These are phyloP conservation scores for Butorides virescens DNA, from an alignment of 2,113 vertebrate species.

Conservation along the genomic window DNA sequence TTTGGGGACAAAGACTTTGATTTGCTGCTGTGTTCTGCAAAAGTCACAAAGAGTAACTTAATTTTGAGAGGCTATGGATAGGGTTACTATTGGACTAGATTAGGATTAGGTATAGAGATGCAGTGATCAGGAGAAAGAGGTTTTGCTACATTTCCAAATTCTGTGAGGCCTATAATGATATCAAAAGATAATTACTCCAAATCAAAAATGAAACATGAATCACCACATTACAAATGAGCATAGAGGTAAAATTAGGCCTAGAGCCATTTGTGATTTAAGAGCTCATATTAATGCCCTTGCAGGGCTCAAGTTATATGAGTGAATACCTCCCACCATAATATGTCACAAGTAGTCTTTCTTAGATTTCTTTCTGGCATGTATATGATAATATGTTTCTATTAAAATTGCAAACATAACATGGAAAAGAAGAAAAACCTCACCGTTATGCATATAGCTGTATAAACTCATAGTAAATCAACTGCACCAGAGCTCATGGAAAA, in stretches of 20 bases:
- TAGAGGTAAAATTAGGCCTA: background rate
- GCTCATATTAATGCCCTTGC: background rate
- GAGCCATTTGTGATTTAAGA: background rate
- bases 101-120: background rate
- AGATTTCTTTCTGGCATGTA: background rate
- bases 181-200: background rate
- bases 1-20: background rate
- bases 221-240: background rate
- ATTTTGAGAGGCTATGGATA: background rate
- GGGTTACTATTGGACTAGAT: background rate
- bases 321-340: background rate
- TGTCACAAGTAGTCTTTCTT: background rate
- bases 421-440: background rate
- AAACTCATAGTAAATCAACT: background rate
- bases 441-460: background rate
- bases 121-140: background rate
- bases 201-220: background rate
- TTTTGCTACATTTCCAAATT: background rate
- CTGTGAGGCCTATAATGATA: background rate
- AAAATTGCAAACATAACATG: background rate
- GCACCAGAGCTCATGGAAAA: background rate
- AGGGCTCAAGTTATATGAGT: background rate
- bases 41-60: background rate
- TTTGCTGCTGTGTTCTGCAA: background rate
- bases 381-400: background rate